Evolutionary conservation across 2,888 invertebrate species (phyloP), one percentile per base, ranked within the genome.

Genomic region (Melikaiella ostensackeni): DNA sequence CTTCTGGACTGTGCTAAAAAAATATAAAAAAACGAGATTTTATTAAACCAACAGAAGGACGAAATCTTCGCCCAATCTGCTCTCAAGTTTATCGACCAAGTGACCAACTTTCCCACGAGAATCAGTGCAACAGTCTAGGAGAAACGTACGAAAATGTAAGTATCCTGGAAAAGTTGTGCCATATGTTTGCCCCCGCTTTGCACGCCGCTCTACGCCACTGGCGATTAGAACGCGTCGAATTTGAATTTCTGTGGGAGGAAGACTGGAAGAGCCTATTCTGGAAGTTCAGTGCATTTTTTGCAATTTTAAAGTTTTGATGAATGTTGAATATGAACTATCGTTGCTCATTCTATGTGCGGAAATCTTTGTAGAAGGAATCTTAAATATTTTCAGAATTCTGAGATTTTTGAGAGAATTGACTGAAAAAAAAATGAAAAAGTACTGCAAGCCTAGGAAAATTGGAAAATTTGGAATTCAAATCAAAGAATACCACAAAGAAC

Each of bases 11-110:
- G 66, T 70, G 30, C 27, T 55, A 11, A 55, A 21, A n/a, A 21
- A 55, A 8, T 4, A 50, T 2, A n/a, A 2, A n/a, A 19, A n/a
- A 21, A n/a, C 7, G 2, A 50, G n/a, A 50, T 8, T 21, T 21
- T 19, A 21, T 21, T 55, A 11, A 35, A 30, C 9, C 7, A 30
- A 30, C 33, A 50, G 30, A 33, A 70, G 50, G 50, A 70, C 70
- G 30, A 70, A n/a, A 50, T 50, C 50, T 59, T 59, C 13, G 21
- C 55, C 55, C 16, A 38, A 63, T 38, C 63, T 24, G 42, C 46
- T 42, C 24, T 66, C 64, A 42, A 16, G 27, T 70, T 70, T 50
- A 55, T 70, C 50, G n/a, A 33, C 70, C 70, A 46, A 59, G 70
- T 70, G 70, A 46, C 24, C 46, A 50, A 50, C 50, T 64, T 64